Percentiles rank a stretch among this genome's conserved stretches.
These are phyloP conservation scores for Caenorhabditis japonica DNA, from an alignment of 2,888 invertebrate species.

Conservation along the genomic window DNA sequence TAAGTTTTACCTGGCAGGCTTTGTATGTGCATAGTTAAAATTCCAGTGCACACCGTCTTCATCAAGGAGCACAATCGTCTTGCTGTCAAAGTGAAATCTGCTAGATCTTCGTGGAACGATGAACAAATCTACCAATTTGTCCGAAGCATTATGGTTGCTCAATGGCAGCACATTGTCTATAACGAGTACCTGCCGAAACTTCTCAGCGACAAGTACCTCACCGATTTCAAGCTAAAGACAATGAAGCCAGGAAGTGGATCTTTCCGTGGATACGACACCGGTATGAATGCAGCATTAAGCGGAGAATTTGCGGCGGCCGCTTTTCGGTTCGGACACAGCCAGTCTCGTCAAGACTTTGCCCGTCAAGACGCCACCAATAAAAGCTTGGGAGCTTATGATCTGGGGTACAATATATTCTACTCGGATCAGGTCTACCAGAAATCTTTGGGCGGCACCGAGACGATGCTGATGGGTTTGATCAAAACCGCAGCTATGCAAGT, in stretches of 20 bases:
- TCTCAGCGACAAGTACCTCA: slow-evolving; percentile 78
- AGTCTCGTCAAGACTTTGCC: slow-evolving; percentile 52
- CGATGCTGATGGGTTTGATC: slow-evolving; percentile 57
- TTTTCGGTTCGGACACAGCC: slow-evolving; percentile 85
- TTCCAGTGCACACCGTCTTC: slow-evolving; percentile 64
- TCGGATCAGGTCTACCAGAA: slow-evolving; percentile 50
- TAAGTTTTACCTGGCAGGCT: background rate
- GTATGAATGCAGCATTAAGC: slow-evolving; percentile 31
- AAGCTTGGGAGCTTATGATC: slow-evolving; percentile 25
- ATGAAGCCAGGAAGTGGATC: slow-evolving; percentile 16
- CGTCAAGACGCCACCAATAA: slow-evolving; percentile 45
- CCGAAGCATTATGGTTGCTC: slow-evolving; percentile 77
- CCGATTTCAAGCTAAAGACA: slow-evolving; percentile 52
- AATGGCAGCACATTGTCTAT: slow-evolving; percentile 80
- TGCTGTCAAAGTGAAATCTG: slow-evolving; percentile 43
- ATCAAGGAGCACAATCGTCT: slow-evolving; percentile 72
- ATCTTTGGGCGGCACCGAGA: slow-evolving; percentile 38
- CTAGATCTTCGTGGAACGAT: slow-evolving; percentile 53
- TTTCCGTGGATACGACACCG: slow-evolving; percentile 15
- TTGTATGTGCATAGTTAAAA: background rate
- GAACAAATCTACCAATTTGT: slow-evolving; percentile 65
- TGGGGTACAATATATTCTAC: slow-evolving; percentile 53
- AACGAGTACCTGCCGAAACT: slow-evolving; percentile 84
- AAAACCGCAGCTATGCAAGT: slow-evolving; percentile 56
- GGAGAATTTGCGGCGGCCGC: slow-evolving; percentile 89